phyloP scores from a whole-genome alignment of 2,888 invertebrate species.

The Oscheius onirici region DNA sequence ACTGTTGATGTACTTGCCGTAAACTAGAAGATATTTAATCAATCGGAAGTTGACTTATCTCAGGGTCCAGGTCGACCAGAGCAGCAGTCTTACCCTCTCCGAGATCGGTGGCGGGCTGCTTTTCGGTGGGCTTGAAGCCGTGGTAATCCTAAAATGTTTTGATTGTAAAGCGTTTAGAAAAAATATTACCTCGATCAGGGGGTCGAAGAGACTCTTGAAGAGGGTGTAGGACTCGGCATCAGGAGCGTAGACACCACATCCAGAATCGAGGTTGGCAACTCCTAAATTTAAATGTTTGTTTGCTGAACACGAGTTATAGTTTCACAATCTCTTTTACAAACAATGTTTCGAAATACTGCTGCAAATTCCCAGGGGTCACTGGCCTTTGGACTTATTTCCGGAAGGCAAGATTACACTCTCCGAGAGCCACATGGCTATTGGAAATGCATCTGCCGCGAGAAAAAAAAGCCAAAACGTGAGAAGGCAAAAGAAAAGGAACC shows the following conservation, averaged over 20 bases:
- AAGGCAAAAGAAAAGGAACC: too few relatives aligned
- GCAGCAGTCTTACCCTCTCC: constrained; percentile 83
- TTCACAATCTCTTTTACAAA: neutral
- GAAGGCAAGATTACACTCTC: constrained; percentile 10
- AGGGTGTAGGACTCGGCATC: constrained; percentile 93
- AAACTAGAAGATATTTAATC: neutral
- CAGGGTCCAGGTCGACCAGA: constrained; percentile 78
- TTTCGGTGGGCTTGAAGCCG: constrained; percentile 87
- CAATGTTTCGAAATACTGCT: neutral
- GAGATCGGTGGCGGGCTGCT: constrained; percentile 92
- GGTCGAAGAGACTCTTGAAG: constrained; percentile 92
- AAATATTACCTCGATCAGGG: constrained; percentile 85
- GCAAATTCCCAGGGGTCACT: neutral
- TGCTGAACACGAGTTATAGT: too few relatives aligned
- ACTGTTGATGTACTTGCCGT: neutral
- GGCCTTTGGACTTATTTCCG: constrained; percentile 10
- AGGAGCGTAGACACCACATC: constrained; percentile 88
- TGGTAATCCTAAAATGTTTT: constrained; percentile 81
- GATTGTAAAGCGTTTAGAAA: neutral
- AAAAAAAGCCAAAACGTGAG: too few relatives aligned
- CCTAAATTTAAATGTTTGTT: too few relatives aligned
- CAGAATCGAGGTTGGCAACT: constrained; percentile 93
- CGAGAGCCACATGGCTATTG: neutral
- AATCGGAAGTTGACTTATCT: too few relatives aligned
- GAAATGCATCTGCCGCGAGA: constrained; percentile 5